phyloP scores from a whole-genome alignment of 2,113 vertebrate species.

The Ascaphus truei region DNA sequence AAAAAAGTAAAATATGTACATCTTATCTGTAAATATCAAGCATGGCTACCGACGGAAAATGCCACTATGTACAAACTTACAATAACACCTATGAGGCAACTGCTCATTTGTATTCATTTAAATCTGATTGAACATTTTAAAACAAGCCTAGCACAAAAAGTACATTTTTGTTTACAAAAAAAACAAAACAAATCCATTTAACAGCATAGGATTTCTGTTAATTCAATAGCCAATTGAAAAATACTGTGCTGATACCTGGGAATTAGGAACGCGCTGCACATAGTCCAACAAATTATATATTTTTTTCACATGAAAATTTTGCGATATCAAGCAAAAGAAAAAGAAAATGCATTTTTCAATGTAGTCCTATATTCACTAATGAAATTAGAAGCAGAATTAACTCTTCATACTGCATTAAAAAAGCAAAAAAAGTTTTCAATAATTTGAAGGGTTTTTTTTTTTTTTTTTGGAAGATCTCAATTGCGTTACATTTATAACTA shows the following conservation, averaged over 20 bases:
- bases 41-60: too few species aligned
- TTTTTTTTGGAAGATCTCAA: constrained; percentile 49
- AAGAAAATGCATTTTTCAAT: constrained; percentile 16
- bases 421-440: constrained; percentile 46
- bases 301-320: too few species aligned
- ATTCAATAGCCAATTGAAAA: not conserved
- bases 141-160: not conserved
- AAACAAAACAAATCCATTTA: not conserved
- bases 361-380: too few species aligned
- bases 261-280: too few species aligned
- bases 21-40: constrained; percentile 33
- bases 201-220: not conserved
- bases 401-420: constrained; percentile 40
- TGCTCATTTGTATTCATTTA: not conserved
- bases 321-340: constrained; percentile 12
- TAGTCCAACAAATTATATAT: not conserved
- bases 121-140: not conserved
- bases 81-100: not conserved
- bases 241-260: too few species aligned
- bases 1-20: constrained; percentile 34
- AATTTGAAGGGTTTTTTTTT: constrained; percentile 12
- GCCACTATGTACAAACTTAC: not conserved
- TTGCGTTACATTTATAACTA: constrained; percentile 46
- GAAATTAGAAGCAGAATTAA: constrained; percentile 37
- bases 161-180: not conserved